A percentile compares a stretch with the other conserved stretches of the same genome.
These are phyloP conservation scores for Eulimnadia texana DNA, from an alignment of 1,140 invertebrate species.

Conservation along the genomic window DNA sequence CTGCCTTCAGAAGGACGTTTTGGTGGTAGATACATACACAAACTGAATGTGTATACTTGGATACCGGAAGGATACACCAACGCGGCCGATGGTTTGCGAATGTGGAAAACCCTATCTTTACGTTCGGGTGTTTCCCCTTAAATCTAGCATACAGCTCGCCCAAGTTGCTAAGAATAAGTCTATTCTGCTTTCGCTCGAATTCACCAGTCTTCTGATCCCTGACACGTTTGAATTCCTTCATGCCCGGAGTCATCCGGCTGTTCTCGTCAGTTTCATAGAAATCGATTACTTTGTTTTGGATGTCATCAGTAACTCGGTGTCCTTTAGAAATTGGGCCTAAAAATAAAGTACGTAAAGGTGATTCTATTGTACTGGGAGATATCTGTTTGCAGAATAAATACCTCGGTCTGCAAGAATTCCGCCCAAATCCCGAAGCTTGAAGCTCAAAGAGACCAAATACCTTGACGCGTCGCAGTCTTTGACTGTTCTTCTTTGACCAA, in stretches of 20 bases:
- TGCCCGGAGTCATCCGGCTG: not conserved
- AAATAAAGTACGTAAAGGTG: too few relatives aligned
- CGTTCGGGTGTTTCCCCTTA: too few relatives aligned
- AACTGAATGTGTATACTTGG: not conserved
- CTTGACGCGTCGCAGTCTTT: too few relatives aligned
- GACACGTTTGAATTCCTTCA: not conserved
- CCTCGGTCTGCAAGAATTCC: too few relatives aligned
- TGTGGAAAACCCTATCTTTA: too few relatives aligned
- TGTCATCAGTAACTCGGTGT: too few relatives aligned
- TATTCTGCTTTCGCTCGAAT: not conserved
- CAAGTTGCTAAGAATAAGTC: not conserved
- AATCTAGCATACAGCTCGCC: not conserved
- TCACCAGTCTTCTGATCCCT: not conserved
- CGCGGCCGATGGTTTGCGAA: not conserved
- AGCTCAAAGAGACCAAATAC: too few relatives aligned
- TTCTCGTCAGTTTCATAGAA: not conserved
- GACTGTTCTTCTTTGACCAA: too few relatives aligned
- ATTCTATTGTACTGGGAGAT: too few relatives aligned
- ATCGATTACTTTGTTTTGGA: not conserved
- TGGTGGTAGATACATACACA: slow-evolving; percentile 2
- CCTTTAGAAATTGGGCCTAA: too few relatives aligned
- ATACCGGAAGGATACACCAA: not conserved
- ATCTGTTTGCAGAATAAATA: too few relatives aligned
- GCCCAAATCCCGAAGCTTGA: too few relatives aligned
- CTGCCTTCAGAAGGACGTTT: slow-evolving; percentile 1